Evolutionary conservation across 1,140 invertebrate genomes (phyloP).

Genomic region (Lepidurus couesii): DNA sequence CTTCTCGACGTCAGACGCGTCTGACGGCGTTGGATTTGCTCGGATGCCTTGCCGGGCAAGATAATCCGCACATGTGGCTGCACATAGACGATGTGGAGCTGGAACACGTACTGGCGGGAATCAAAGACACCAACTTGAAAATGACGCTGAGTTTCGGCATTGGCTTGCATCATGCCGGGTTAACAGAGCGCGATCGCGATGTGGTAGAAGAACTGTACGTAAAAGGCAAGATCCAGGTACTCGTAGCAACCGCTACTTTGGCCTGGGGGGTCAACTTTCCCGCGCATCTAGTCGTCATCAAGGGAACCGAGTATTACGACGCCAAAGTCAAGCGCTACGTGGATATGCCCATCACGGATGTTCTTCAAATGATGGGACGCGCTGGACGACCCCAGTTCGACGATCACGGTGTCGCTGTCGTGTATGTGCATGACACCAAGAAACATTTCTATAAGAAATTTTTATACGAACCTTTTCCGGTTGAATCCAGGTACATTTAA

Average conservation of each 20-base stretch:
- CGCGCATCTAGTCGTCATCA: slow-evolving; percentile 78
- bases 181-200: slow-evolving; percentile 84
- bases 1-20: slow-evolving; percentile 93
- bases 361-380: slow-evolving; percentile 98
- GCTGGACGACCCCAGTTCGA: slow-evolving; percentile 96
- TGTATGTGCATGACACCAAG: slow-evolving; percentile 95
- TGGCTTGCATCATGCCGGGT: slow-evolving; percentile 94
- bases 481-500: slow-evolving; percentile 64
- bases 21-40: slow-evolving; percentile 95
- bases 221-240: slow-evolving; percentile 92
- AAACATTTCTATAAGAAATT: slow-evolving; percentile 99
- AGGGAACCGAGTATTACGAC: slow-evolving; percentile 97
- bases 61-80: slow-evolving; percentile 92
- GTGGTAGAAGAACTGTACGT: slow-evolving; percentile 93
- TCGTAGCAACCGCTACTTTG: slow-evolving; percentile 93
- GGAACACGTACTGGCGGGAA: slow-evolving; percentile 63
- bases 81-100: slow-evolving; percentile 82
- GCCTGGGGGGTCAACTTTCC: slow-evolving; percentile 99
- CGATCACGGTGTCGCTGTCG: slow-evolving; percentile 84
- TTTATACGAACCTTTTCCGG: slow-evolving; percentile 97
- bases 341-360: slow-evolving; percentile 98
- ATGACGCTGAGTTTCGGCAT: slow-evolving; percentile 94
- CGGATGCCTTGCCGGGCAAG: slow-evolving; percentile 81
- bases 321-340: slow-evolving; percentile 94
- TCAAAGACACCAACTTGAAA: slow-evolving; percentile 87